These are phyloP conservation scores for Drosophila emarginata DNA, from an alignment of 2,888 invertebrate genomes.

Conservation along the genomic window DNA sequence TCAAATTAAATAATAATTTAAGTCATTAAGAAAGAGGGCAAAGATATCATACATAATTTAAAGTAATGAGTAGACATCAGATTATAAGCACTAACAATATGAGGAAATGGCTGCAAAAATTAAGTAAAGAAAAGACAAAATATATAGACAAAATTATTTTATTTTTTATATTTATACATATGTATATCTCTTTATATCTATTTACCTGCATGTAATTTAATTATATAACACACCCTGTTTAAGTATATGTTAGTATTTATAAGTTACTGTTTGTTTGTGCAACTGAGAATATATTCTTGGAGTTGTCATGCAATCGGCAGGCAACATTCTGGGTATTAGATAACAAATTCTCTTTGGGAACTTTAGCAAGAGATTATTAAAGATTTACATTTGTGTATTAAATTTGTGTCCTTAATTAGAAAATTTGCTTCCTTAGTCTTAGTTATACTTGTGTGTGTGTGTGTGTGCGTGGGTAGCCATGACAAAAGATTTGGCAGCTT, in stretches of 20 bases:
- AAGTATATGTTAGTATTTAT: constrained; percentile 1
- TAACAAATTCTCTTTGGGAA: neutral
- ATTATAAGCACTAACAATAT: no score
- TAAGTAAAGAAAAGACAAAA: no score
- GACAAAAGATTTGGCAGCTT: neutral
- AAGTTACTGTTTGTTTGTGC: constrained; percentile 1
- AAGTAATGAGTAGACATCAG: no score
- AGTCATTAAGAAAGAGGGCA: no score
- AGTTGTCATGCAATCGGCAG: neutral
- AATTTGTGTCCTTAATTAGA: constrained; percentile 3
- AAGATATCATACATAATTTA: no score
- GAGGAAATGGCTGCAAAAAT: no score
- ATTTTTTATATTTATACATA: no score
- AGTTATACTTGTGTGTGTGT: neutral
- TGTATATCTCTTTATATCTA: no score
- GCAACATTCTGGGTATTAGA: neutral
- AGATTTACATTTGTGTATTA: constrained; percentile 2
- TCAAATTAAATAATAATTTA: no score
- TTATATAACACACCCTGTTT: constrained; percentile 6
- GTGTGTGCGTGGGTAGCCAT: neutral
- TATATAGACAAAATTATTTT: no score
- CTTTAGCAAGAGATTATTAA: neutral
- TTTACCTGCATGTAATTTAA: no score
- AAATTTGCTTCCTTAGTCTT: neutral
- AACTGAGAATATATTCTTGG: neutral